These are phyloP conservation scores for Urosaurus nigricauda DNA, from an alignment of 2,797 vertebrate genomes.

Conservation along the genomic window DNA sequence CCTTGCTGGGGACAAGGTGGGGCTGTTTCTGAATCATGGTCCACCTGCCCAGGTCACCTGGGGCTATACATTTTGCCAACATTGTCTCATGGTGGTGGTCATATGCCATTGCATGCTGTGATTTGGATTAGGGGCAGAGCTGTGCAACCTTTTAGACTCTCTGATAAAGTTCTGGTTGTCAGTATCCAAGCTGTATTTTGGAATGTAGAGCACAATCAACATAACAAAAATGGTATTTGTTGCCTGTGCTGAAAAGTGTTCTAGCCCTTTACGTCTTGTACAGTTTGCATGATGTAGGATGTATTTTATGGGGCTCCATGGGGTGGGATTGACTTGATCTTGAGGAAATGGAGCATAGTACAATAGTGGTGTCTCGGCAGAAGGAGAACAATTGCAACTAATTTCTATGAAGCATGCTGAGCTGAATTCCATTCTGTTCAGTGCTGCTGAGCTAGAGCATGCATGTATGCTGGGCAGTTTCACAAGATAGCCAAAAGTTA, in stretches of 20 bases:
- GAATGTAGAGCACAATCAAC: neutral
- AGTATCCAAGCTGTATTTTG: neutral
- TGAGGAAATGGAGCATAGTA: constrained; percentile 11
- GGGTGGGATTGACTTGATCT: constrained; percentile 11
- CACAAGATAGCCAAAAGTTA: neutral
- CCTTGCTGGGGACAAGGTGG: neutral
- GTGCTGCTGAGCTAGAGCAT: neutral
- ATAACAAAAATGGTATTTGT: neutral
- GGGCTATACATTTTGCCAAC: neutral
- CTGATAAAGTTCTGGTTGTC: neutral
- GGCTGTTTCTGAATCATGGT: neutral
- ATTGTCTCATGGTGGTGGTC: neutral
- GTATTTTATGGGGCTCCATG: constrained; percentile 6
- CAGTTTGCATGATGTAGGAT: neutral
- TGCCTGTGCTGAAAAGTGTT: neutral
- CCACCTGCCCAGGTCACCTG: neutral
- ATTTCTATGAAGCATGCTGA: neutral
- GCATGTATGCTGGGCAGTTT: neutral
- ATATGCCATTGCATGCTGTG: neutral
- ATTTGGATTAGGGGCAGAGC: neutral
- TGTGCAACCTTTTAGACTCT: neutral
- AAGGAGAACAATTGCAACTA: neutral
- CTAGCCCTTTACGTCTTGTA: neutral
- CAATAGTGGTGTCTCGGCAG: neutral
- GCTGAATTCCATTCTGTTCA: neutral